These are phyloP conservation scores for Gymnobelideus leadbeateri DNA, from an alignment of 2,113 vertebrate genomes.

Conservation along the genomic window DNA sequence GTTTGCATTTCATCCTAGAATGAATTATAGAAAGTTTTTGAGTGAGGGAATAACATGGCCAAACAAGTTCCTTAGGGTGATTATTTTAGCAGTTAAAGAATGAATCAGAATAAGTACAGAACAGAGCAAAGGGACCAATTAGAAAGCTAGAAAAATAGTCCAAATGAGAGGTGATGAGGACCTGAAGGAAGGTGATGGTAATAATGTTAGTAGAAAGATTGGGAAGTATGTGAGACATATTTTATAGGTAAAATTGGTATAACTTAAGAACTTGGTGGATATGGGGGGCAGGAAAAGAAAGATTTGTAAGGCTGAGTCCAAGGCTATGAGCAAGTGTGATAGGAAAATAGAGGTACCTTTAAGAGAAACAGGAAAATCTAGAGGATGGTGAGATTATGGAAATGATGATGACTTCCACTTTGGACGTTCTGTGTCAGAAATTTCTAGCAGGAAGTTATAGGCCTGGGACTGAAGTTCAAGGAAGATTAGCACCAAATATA, in stretches of 20 bases:
- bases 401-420: not conserved
- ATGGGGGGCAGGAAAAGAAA: not conserved
- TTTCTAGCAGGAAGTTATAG: not conserved
- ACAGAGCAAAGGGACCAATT: not conserved
- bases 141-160: not conserved
- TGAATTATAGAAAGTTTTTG: not conserved
- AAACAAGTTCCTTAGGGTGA: not conserved
- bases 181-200: not conserved
- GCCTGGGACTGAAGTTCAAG: not conserved
- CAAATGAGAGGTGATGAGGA: not conserved
- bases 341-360: too few relatives aligned
- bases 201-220: not conserved
- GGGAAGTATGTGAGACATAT: not conserved
- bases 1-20: not conserved
- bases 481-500: too few relatives aligned
- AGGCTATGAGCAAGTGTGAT: too few relatives aligned
- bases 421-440: not conserved
- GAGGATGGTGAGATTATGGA: not conserved
- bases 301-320: not conserved
- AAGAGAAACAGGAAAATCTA: not conserved
- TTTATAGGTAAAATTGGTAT: not conserved
- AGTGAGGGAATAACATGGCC: not conserved
- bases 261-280: not conserved
- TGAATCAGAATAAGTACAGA: not conserved
- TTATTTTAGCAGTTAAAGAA: not conserved